Evolutionary conservation across 2,888 invertebrate species (phyloP).

Genomic region (Bursaphelenchus okinawaensis): DNA sequence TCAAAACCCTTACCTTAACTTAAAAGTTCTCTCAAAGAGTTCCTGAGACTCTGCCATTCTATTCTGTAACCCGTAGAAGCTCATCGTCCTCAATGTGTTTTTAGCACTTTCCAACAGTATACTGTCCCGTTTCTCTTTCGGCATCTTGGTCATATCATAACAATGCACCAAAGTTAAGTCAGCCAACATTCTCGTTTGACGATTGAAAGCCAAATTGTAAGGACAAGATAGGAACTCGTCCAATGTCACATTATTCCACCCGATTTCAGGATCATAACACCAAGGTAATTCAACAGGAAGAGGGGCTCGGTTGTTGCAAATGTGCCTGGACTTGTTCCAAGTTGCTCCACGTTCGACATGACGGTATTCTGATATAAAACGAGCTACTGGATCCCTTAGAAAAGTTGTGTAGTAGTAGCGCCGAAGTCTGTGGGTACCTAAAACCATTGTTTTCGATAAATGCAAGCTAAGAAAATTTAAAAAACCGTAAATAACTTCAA

Average conservation of each 20-base stretch:
- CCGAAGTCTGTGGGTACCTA: constrained; percentile 57
- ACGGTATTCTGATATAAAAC: constrained; percentile 90
- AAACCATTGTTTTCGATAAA: constrained; percentile 17
- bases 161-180: constrained; percentile 90
- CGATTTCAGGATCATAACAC: constrained; percentile 59
- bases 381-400: constrained; percentile 82
- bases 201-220: constrained; percentile 86
- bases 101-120: constrained; percentile 91
- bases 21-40: constrained; percentile 85
- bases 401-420: constrained; percentile 93
- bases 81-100: constrained; percentile 81
- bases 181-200: constrained; percentile 95
- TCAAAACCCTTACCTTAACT: constrained; percentile 63
- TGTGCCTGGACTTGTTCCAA: constrained; percentile 59
- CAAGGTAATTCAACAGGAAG: constrained; percentile 74
- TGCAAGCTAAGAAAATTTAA: too few relatives aligned
- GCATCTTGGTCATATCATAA: constrained; percentile 67
- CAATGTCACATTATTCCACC: constrained; percentile 70
- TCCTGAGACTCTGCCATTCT: constrained; percentile 69
- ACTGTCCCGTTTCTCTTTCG: constrained; percentile 62
- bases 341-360: constrained; percentile 77
- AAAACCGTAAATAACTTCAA: background rate
- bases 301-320: constrained; percentile 64
- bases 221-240: constrained; percentile 85
- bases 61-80: constrained; percentile 94